Base-by-base conservation (phyloP, 2,113 vertebrate genomes). In the Macquaria australasica region DNA sequence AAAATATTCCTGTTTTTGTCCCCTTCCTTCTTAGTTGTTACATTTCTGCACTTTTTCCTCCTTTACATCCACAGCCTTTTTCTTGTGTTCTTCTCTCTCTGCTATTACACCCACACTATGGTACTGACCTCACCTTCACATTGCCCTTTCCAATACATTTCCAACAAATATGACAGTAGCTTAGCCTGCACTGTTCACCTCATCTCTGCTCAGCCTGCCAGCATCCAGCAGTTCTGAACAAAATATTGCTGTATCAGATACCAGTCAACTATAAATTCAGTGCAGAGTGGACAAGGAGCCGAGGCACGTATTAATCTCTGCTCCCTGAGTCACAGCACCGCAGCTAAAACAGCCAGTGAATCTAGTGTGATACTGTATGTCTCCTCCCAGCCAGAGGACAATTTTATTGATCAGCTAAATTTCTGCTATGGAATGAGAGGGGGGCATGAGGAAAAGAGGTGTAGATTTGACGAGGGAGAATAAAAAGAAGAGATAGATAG, bases 131-230 rank as follows among this genome's bases (percentile, higher is more conserved):
- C 75, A 72, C 69, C 69, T 83, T 89, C 14, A 56, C 45, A 23
- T 39, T 63, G 23, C 18, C 82, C 59, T 79, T 62, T 81, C 28
- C 48, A 73, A 78, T 72, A 60, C 16, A 58, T 73, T 88, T 78
- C 55, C 51, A 81, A 28, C 63, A 71, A 88, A 83, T 73, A 71
- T 66, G 81, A 80, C 81, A 84, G 67, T 0, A 63, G 74, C 83
- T 83, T 77, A 84, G 80, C 10, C 68, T 23, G 82, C 80, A 72
- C 70, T 34, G 48, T 48, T 77, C 72, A 62, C 25, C 73, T 60
- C 58, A 9, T 43, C 58, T 64, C 72, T 45, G 62, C 72, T 68
- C 72, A 43, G 66, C 55, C 73, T 72, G 74, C 81, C 78, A 50
- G 60, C 41, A 62, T 45, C 48, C 53, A 77, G 58, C 62, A 51